phyloP scores from a whole-genome alignment of 1,140 invertebrate genomes.

The Parapsyche elsis region DNA sequence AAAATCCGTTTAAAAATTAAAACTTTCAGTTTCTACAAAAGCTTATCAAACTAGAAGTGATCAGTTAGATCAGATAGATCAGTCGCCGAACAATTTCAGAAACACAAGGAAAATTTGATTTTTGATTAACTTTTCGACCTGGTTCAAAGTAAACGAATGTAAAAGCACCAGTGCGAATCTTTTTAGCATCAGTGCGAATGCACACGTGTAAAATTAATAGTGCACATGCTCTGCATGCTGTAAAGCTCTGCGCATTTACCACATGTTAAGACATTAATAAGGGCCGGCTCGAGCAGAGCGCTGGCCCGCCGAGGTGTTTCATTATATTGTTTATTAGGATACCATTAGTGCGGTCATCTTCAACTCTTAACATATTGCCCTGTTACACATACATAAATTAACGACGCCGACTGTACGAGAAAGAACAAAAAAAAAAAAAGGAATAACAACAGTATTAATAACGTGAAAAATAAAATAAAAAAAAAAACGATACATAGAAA shows the following conservation, averaged over 20 bases:
- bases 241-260: constrained; percentile 31
- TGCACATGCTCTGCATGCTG: not conserved
- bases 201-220: constrained; percentile 22
- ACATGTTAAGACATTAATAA: constrained; percentile 42
- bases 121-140: no score
- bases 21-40: no score
- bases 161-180: not conserved
- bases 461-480: not conserved
- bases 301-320: constrained; percentile 42
- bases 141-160: not conserved
- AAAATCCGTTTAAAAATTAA: no score
- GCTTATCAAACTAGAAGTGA: no score
- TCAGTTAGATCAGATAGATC: no score
- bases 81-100: no score
- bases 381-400: constrained; percentile 55
- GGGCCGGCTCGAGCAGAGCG: constrained; percentile 12
- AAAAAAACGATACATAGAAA: not conserved
- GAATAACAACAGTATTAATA: constrained; percentile 4
- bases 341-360: constrained; percentile 49
- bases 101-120: no score
- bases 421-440: constrained; percentile 26
- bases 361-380: constrained; percentile 39
- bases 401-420: not conserved
- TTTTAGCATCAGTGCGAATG: constrained; percentile 3
- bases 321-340: constrained; percentile 53